Base-by-base conservation (phyloP, 2,113 vertebrate genomes). In the Mustela nigripes region DNA sequence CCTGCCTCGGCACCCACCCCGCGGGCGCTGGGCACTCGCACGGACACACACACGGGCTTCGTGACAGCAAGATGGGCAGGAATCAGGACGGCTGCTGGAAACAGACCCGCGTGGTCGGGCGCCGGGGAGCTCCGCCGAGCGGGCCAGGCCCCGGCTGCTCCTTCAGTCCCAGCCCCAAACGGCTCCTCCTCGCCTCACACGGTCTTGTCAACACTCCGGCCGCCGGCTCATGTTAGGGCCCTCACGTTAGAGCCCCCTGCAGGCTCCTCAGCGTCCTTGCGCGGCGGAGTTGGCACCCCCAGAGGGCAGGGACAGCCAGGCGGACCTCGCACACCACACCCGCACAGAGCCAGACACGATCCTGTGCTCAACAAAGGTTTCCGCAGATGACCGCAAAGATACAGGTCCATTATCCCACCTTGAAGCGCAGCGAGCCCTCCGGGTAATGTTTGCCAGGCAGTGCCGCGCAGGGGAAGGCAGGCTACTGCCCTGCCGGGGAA, bases 301-400 rank as follows among this genome's bases (percentile, higher is more conserved):
- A 21, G 62, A 83, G 80, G 92, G 74, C 90, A 93, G 92, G 50
- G 86, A 21, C 87, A 73, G 33, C 76, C 73, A 0, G 50, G 8
- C 0, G 0, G 48, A 11, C n/a, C 39, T 82, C 45, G 65, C 53
- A 18, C 33, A 19, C 48, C 71, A 15, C 36, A 69, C 18, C 71
- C 58, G 28, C 67, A 65, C 42, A 0, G 14, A 96, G 88, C 74
- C 76, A 96, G 83, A 96, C 67, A 65, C 84, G 91, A 45, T 82
- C 92, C 92, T 26, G 95, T 58, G 87, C 63, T 94, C 96, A 88
- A 89, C 69, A 95, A 95, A 98, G 84, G 48, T 71, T 26, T 56
- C 76, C 73, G 76, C 79, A 82, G 84, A 97, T 95, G 96, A 95
- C 94, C 97, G 94, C 56, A 39, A 67, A 96, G 89, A 94, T 95